Percentiles rank a stretch among this genome's conserved stretches.
These are phyloP conservation scores for honey bee (Apis mellifera) DNA, from an alignment of 1,140 invertebrate genomes.

Conservation along the genomic window Amel_HAv3.1 CM009939.2:11339001-11339500, in stretches of 20 bases:
- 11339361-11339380: slow-evolving; percentile 53
- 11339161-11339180: slow-evolving; percentile 50
- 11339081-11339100: neutral
- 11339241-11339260: no score
- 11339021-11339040: neutral
- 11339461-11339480: neutral
- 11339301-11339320: neutral
- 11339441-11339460: slow-evolving; percentile 17
- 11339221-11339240: no score
- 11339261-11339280: no score
- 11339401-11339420: slow-evolving; percentile 50
- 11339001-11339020: slow-evolving; percentile 7
- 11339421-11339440: slow-evolving; percentile 27
- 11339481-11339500: slow-evolving; percentile 6
- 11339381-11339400: slow-evolving; percentile 31
- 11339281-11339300: neutral
- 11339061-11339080: neutral
- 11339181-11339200: slow-evolving; percentile 54
- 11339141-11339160: slow-evolving; percentile 29
- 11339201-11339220: neutral
- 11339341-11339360: slow-evolving; percentile 43
- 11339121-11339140: neutral
- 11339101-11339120: neutral
- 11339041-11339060: neutral
- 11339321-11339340: neutral